These are phyloP conservation scores for Acanthurus leucopareius DNA, from an alignment of 2,797 vertebrate genomes.

Conservation along the genomic window DNA sequence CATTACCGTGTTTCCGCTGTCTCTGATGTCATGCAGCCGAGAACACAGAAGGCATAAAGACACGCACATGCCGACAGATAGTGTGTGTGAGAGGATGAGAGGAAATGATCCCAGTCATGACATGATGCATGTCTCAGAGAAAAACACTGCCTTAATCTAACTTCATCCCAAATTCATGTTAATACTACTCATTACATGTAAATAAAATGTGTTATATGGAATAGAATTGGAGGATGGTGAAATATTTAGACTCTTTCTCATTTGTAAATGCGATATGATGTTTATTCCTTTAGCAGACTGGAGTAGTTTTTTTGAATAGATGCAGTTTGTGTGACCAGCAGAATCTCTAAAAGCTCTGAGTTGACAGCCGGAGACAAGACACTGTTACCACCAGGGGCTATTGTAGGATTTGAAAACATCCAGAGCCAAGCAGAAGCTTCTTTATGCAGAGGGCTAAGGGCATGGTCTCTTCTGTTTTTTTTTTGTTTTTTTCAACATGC, in stretches of 20 bases:
- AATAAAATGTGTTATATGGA: not conserved
- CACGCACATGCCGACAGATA: slow-evolving; percentile 7
- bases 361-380: too few species aligned
- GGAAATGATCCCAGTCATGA: not conserved
- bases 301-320: too few species aligned
- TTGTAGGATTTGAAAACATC: slow-evolving; percentile 25
- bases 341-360: too few species aligned
- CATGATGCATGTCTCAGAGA: slow-evolving; percentile 1
- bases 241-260: not conserved
- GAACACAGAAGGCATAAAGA: slow-evolving; percentile 6
- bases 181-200: not conserved
- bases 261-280: not conserved
- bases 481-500: not conserved
- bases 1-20: slow-evolving; percentile 5
- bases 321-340: too few species aligned
- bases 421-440: not conserved
- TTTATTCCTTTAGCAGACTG: not conserved
- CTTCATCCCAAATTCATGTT: not conserved
- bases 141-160: not conserved
- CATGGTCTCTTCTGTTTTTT: not conserved
- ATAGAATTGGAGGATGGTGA: not conserved
- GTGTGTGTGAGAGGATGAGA: not conserved
- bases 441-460: slow-evolving; percentile 10
- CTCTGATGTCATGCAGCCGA: slow-evolving; percentile 25
- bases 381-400: not conserved